A percentile compares a stretch with the other conserved stretches of the same genome.
Evolutionary conservation across 2,888 invertebrate genomes (phyloP).

Genomic region (Hyppa rectilinea): DNA sequence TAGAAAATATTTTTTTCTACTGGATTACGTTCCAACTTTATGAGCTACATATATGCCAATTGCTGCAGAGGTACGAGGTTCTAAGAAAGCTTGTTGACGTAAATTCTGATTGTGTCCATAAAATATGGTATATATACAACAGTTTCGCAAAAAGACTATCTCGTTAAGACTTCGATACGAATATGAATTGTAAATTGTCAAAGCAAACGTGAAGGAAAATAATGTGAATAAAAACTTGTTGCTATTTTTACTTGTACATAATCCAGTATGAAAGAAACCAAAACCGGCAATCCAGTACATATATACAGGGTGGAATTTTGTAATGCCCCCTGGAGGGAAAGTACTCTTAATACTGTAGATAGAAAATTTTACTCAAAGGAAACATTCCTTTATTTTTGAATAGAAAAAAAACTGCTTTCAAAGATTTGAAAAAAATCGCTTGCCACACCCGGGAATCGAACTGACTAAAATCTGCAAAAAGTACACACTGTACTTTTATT

Average conservation of each 20-base stretch:
- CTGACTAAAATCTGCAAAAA: too few relatives aligned
- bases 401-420: too few relatives aligned
- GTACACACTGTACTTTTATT: too few relatives aligned
- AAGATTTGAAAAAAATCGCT: too few relatives aligned
- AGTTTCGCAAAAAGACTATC: not conserved
- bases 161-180: not conserved
- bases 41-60: not conserved
- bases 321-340: too few relatives aligned
- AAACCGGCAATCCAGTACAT: not conserved
- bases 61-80: not conserved
- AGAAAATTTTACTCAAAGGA: too few relatives aligned
- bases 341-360: too few relatives aligned
- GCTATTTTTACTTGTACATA: not conserved
- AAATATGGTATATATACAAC: not conserved
- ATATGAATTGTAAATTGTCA: not conserved
- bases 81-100: not conserved
- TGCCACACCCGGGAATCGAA: too few relatives aligned
- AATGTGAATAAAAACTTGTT: not conserved
- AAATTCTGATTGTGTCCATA: not conserved
- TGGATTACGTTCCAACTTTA: not conserved
- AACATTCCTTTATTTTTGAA: too few relatives aligned
- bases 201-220: not conserved
- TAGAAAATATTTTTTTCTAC: constrained; percentile 12
- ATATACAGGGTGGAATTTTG: too few relatives aligned
- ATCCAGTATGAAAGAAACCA: not conserved